A percentile compares a stretch with the other conserved stretches of the same genome.
Evolutionary conservation across 1,140 invertebrate genomes (phyloP).

Genomic region (Pseudomyrmex sp.): DNA sequence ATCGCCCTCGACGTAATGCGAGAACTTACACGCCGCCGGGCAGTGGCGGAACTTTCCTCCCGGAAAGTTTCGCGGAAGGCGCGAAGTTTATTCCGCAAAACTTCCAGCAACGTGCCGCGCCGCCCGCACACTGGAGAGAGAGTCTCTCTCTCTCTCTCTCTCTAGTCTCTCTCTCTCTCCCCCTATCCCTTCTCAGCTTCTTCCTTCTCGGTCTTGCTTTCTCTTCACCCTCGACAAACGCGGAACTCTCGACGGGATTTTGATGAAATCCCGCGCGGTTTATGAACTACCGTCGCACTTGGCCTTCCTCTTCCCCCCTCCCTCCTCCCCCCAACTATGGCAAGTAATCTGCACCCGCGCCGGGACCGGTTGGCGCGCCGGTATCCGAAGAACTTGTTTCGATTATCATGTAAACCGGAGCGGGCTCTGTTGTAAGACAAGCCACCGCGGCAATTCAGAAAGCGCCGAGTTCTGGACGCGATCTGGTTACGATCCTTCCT

Average conservation of each 20-base stretch:
- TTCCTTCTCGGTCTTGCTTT: not conserved
- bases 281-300: conserved; percentile 62
- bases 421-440: conserved; percentile 7
- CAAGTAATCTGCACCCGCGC: conserved; percentile 65
- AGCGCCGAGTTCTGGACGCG: conserved; percentile 18
- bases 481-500: conserved; percentile 19
- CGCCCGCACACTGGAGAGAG: conserved; percentile 22
- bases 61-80: conserved; percentile 66
- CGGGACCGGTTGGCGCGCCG: conserved; percentile 5
- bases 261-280: conserved; percentile 73
- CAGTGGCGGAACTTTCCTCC: conserved; percentile 64
- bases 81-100: conserved; percentile 71
- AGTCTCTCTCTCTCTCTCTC: not conserved
- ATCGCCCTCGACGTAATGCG: conserved; percentile 65
- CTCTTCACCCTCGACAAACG: conserved; percentile 63
- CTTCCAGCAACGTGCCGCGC: conserved; percentile 68
- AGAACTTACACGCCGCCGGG: conserved; percentile 67
- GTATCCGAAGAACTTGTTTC: conserved; percentile 47
- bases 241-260: conserved; percentile 68
- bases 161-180: no score
- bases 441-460: conserved; percentile 18
- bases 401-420: conserved; percentile 58
- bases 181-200: not conserved
- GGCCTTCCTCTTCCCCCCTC: no score
- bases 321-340: conserved; percentile 4